Base-by-base conservation (phyloP, 2,113 vertebrate genomes). In the Pelusios castaneus region DNA sequence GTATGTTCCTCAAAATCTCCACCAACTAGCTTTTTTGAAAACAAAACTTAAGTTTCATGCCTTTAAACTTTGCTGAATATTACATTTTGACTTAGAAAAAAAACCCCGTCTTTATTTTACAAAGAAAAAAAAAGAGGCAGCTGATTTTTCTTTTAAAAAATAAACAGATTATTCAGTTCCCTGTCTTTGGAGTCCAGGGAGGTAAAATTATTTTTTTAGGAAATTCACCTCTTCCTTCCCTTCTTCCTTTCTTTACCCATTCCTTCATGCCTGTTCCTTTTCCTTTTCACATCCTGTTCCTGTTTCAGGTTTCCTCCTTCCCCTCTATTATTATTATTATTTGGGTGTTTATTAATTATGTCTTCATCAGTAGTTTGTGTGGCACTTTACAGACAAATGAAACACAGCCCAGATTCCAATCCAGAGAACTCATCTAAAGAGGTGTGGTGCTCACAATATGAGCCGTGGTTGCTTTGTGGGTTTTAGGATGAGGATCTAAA, bases 211-310 rank as follows among this genome's bases (percentile, higher is more conserved):
- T 81, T 91, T 90, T 4, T 84, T 85, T 82, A 3, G 83, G 89
- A 87, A 87, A 31, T 0, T 52, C 80, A 54, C 73, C 54, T 5
- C 13, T 1, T 4, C 22, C 10, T 3, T 8, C 0, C 12, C 52
- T 13, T 2, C 25, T 34, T 38, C 43, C n/a, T 19, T 76, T 38
- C 49, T 81, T 52, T 6, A 31, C 3, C 41, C 0, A 43, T 85
- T 85, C 93, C 8, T 81, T 94, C 11, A 45, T 10, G 88, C 31
- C 1, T 0, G 41, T 13, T 1, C 24, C 3, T 75, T 54, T 2
- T 3, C 82, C 34, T 89, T 10, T 79, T 93, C 43, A 6, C 5
- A 27, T 17, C 89, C 63, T 19, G 8, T 17, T 67, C 34, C 17
- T 4, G 31, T 67, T 67, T 67, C 34, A 67, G 2, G 8, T 67